Percentiles rank a stretch among this genome's conserved stretches.
Conservation (phyloP, 2,888 invertebrate species). For the Hipparchia sbordonii region DNA sequence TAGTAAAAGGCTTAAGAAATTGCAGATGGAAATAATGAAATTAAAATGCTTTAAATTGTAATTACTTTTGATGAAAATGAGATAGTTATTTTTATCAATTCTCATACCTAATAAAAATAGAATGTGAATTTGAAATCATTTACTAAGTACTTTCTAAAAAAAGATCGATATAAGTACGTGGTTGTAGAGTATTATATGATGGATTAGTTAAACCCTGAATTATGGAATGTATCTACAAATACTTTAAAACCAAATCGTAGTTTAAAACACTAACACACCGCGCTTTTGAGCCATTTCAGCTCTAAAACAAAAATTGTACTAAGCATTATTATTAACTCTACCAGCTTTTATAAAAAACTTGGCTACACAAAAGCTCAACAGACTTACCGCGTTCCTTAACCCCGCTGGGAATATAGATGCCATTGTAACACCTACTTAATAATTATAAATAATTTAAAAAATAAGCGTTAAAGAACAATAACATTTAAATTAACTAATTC, state of each 20-base stretch:
- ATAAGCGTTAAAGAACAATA: not conserved
- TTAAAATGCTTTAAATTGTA: not conserved
- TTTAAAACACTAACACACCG: not conserved
- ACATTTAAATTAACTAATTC: conserved; percentile 8
- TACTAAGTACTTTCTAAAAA: too few relatives aligned
- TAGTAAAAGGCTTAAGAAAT: not conserved
- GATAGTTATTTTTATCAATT: not conserved
- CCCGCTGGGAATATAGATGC: conserved; percentile 69
- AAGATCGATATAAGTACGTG: too few relatives aligned
- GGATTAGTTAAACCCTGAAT: too few relatives aligned
- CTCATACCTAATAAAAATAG: not conserved
- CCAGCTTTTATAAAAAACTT: conserved; percentile 8
- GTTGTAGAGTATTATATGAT: too few relatives aligned
- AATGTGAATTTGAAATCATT: not conserved
- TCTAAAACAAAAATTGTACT: not conserved
- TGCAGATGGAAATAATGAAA: not conserved
- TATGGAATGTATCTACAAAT: too few relatives aligned
- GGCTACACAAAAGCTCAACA: not conserved
- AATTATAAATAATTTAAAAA: not conserved
- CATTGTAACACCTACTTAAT: conserved; percentile 48
- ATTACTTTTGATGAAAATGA: not conserved
- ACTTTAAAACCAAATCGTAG: too few relatives aligned
- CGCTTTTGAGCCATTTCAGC: not conserved
- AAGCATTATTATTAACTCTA: not conserved
- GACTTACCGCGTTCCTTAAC: conserved; percentile 66